Base-by-base conservation (phyloP, 2,797 vertebrate genomes). In the Gallinago solitaria region DNA sequence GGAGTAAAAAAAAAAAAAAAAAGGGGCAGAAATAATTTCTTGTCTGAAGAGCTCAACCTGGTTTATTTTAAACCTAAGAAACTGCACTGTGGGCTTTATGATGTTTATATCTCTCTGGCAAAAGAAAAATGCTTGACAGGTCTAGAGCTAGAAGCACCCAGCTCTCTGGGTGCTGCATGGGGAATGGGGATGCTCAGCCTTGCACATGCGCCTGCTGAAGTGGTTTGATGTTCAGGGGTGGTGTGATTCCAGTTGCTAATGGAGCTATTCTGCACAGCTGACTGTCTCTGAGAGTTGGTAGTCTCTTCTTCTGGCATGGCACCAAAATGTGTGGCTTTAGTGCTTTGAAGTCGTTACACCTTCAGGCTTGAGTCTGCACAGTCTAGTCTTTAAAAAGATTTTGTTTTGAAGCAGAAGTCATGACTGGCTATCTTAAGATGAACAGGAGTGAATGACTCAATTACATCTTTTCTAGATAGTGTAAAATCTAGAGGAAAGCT, bases 61-160 rank as follows among this genome's bases (percentile, higher is more conserved):
- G n/a, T 60, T 93, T 93, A 92, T 95, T 91, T 92, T 84, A 68
- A 80, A 54, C 39, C 57, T 79, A 65, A 65, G 33, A 83, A 85
- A 75, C 32, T 50, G 25, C 10, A 1, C 24, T 67, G 68, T 75
- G 57, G 75, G 67, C 75, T 77, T 86, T 24, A 32, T 48, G 27
- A 35, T 65, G 23, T 51, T 88, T 89, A 70, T 11, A 85, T 51
- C n/a, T 89, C 57, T 83, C 45, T 83, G 23, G n/a, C 19, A 70
- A 75, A 82, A 69, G 18, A 32, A 25, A 57, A 93, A 56, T 32
- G 10, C 16, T 87, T 57, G 43, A 33, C 67, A 93, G 21, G 35
- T 18, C 25, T 81, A 56, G 28, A 57, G 61, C 61, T 81, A 69
- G 60, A 83, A 75, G 30, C 16, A 78, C 6, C 24, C 28, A 80